Percentiles rank a stretch among this genome's conserved stretches.
Evolutionary conservation across 2,797 vertebrate genomes (phyloP).

Genomic region (Notoglanidium macrostoma): DNA sequence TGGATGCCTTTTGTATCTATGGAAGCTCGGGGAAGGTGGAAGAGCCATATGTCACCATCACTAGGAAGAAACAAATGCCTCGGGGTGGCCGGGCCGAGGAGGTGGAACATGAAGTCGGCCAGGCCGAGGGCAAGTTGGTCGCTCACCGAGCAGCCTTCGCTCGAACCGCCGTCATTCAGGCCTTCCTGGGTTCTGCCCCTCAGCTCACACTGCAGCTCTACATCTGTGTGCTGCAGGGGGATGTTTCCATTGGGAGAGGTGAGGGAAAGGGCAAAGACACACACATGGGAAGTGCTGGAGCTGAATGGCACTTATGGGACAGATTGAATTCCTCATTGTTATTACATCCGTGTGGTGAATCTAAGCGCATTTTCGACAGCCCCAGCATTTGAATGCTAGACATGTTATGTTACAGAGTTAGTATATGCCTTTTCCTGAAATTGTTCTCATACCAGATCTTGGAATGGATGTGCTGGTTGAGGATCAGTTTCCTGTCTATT

Average conservation of each 20-base stretch:
- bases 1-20: slow-evolving; percentile 93
- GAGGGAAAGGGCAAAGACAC: slow-evolving; percentile 20
- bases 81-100: slow-evolving; percentile 85
- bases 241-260: slow-evolving; percentile 85
- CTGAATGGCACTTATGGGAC: not conserved
- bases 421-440: not conserved
- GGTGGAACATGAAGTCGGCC: slow-evolving; percentile 93
- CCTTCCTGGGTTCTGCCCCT: slow-evolving; percentile 95
- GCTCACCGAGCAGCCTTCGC: slow-evolving; percentile 93
- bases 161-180: slow-evolving; percentile 94
- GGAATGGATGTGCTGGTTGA: not conserved
- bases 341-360: not conserved
- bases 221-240: slow-evolving; percentile 87
- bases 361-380: not conserved
- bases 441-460: no score
- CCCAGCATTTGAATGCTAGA: not conserved
- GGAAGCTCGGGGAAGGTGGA: slow-evolving; percentile 84
- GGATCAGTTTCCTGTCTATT: not conserved
- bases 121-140: slow-evolving; percentile 91
- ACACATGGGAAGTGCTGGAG: not conserved
- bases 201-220: slow-evolving; percentile 97
- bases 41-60: slow-evolving; percentile 98
- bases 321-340: not conserved
- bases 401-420: not conserved
- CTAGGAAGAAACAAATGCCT: slow-evolving; percentile 91